These are phyloP conservation scores for Rotaria sp. DNA, from an alignment of 2,888 invertebrate species.

Conservation along the genomic window DNA sequence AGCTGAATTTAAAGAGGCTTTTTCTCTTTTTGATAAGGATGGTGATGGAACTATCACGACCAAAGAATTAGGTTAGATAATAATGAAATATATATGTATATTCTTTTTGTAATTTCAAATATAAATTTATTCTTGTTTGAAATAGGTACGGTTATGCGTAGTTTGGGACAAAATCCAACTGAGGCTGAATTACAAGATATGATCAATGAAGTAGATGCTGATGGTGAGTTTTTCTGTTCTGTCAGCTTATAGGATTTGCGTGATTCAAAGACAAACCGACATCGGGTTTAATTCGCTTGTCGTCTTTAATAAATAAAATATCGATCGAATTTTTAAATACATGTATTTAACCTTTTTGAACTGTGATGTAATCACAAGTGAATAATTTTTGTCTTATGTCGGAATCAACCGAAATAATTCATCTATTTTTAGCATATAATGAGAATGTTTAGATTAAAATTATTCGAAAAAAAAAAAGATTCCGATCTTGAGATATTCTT, in stretches of 20 bases:
- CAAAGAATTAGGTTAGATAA: slow-evolving; percentile 34
- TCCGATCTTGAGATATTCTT: no score
- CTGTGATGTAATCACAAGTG: no score
- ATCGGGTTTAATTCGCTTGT: no score
- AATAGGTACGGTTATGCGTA: slow-evolving; percentile 40
- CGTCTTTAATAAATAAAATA: no score
- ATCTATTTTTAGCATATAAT: no score
- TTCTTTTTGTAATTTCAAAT: neutral
- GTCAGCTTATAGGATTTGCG: neutral
- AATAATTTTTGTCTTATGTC: no score
- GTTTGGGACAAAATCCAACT: slow-evolving; percentile 40
- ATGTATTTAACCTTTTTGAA: no score
- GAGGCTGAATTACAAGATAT: slow-evolving; percentile 41
- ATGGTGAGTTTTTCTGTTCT: slow-evolving; percentile 14
- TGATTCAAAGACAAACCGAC: no score
- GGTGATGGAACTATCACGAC: slow-evolving; percentile 41
- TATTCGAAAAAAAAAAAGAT: no score
- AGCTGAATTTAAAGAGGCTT: slow-evolving; percentile 41
- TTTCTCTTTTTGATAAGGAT: slow-evolving; percentile 41
- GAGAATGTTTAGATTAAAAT: no score
- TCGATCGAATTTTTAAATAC: no score
- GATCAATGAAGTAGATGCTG: slow-evolving; percentile 41
- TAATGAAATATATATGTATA: neutral
- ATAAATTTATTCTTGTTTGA: neutral
- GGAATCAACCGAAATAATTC: no score